phyloP scores from a whole-genome alignment of 2,797 vertebrate species.

The Gymnothorax javanicus region DNA sequence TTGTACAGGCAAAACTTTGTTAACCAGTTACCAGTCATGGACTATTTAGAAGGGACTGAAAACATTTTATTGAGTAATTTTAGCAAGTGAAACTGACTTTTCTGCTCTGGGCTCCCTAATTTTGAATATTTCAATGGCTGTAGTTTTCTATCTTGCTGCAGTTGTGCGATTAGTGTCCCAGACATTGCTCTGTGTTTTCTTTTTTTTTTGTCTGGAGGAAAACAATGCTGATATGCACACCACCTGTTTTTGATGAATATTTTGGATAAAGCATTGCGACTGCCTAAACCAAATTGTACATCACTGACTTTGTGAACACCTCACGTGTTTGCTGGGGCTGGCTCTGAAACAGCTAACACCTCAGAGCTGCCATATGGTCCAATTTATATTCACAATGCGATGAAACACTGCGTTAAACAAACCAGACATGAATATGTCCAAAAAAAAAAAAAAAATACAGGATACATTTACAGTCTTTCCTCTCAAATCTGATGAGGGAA shows the following conservation, averaged over 20 bases:
- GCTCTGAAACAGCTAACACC: background rate
- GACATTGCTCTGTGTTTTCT: constrained; percentile 27
- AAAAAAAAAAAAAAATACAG: background rate
- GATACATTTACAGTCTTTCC: background rate
- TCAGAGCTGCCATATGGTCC: background rate
- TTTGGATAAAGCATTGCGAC: constrained; percentile 29
- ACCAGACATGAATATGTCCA: background rate
- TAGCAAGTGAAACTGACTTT: background rate
- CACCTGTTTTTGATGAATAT: constrained; percentile 40
- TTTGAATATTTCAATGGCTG: background rate
- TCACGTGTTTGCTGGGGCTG: background rate
- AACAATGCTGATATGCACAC: constrained; percentile 43
- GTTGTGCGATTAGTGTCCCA: constrained; percentile 23
- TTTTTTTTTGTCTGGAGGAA: constrained; percentile 25
- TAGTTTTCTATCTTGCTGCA: constrained; percentile 25
- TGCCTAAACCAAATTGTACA: background rate
- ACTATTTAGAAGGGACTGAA: background rate
- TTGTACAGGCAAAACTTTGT: background rate
- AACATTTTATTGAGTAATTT: background rate
- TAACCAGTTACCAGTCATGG: background rate
- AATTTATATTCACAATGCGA: background rate
- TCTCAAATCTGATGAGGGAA: background rate
- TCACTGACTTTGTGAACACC: background rate
- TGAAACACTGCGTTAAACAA: background rate
- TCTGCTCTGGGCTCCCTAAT: background rate